These are phyloP conservation scores for Volucella zonaria DNA, from an alignment of 2,888 invertebrate species.

Conservation along the genomic window DNA sequence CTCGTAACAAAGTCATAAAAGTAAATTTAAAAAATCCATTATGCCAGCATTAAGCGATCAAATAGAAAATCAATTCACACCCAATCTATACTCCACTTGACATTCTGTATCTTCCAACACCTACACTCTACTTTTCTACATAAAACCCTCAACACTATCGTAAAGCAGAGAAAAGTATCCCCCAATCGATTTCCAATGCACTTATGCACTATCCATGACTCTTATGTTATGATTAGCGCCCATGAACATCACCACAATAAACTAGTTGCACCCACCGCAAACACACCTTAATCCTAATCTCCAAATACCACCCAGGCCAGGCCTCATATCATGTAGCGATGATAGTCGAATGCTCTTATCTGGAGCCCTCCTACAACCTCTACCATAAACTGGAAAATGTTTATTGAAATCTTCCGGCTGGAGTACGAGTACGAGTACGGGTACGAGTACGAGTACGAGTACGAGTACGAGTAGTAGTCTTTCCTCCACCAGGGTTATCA, in stretches of 20 bases:
- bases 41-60: too few species aligned
- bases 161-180: too few species aligned
- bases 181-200: too few species aligned
- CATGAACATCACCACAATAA: background rate
- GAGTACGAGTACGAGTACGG: background rate
- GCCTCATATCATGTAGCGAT: slow-evolving; percentile 20
- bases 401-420: slow-evolving; percentile 59
- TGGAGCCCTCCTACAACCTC: slow-evolving; percentile 38
- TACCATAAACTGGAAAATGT: slow-evolving; percentile 52
- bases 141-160: too few species aligned
- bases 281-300: slow-evolving; percentile 23
- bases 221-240: background rate
- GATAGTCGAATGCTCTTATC: slow-evolving; percentile 34
- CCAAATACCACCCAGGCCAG: slow-evolving; percentile 38
- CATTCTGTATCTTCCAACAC: too few species aligned
- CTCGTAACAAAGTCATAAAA: too few species aligned
- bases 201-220: too few species aligned
- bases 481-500: slow-evolving; percentile 45
- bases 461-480: background rate
- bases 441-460: too few species aligned
- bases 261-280: slow-evolving; percentile 8
- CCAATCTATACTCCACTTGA: too few species aligned
- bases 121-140: too few species aligned
- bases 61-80: too few species aligned
- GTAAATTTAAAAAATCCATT: too few species aligned